Evolutionary conservation across 2,797 vertebrate species (phyloP).

Genomic region (Falco peregrinus): DNA sequence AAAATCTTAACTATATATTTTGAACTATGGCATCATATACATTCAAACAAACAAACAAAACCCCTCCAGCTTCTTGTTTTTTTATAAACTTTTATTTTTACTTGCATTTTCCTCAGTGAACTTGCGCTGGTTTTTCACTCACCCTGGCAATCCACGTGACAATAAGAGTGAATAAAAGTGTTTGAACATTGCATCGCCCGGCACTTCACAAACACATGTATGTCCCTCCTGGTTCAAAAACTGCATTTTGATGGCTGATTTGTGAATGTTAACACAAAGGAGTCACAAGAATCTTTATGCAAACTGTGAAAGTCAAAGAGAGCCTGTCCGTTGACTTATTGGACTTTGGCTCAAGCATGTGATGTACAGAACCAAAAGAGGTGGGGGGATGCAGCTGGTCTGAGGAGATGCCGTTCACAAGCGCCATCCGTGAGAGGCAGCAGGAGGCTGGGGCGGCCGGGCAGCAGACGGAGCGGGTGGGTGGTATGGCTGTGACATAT

Average conservation of each 20-base stretch:
- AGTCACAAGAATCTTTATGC: neutral
- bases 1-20: neutral
- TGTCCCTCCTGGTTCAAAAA: neutral
- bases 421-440: neutral
- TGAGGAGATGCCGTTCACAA: neutral
- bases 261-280: neutral
- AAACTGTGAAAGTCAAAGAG: neutral
- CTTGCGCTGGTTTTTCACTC: neutral
- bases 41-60: neutral
- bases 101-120: neutral
- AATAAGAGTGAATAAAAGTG: neutral
- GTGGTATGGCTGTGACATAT: neutral
- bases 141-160: fast-evolving
- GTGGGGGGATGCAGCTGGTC: fast-evolving
- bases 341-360: neutral
- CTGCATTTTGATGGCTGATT: neutral
- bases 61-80: neutral
- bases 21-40: neutral
- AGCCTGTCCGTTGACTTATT: neutral
- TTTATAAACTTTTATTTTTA: neutral
- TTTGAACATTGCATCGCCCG: neutral
- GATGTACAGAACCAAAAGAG: neutral
- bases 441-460: neutral
- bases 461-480: neutral
- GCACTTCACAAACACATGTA: neutral